phyloP scores from a whole-genome alignment of 2,888 invertebrate species.

The Athalia cordata region DNA sequence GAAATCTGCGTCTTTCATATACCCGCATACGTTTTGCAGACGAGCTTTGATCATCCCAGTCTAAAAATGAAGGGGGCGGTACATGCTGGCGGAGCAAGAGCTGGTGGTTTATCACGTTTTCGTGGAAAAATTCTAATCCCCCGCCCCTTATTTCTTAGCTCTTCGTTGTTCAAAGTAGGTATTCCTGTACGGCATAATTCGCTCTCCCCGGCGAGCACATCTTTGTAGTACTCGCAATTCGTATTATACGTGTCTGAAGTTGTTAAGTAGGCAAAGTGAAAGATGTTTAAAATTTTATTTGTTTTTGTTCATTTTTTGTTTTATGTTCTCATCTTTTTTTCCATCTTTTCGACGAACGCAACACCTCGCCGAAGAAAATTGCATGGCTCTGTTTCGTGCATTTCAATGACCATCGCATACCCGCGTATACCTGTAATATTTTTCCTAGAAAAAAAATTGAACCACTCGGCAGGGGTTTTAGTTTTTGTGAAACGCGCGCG shows the following conservation, averaged over 20 bases:
- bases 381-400: no score
- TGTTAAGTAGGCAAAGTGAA: neutral
- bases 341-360: no score
- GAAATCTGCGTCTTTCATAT: constrained; percentile 21
- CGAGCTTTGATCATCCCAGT: constrained; percentile 21
- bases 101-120: constrained; percentile 5
- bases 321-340: no score
- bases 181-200: neutral
- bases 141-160: neutral
- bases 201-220: no score
- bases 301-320: no score
- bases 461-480: no score
- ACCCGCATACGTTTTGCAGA: neutral
- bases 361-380: no score
- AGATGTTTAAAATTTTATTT: neutral
- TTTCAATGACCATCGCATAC: no score
- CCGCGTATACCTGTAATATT: no score
- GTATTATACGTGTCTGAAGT: neutral
- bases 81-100: neutral
- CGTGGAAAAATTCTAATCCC: neutral
- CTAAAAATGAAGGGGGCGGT: neutral
- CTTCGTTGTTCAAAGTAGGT: neutral
- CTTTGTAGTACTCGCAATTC: neutral
- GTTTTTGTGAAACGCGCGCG: neutral
- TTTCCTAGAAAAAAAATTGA: neutral